These are phyloP conservation scores for Calephelis nemesis DNA, from an alignment of 1,140 invertebrate species.

Conservation along the genomic window DNA sequence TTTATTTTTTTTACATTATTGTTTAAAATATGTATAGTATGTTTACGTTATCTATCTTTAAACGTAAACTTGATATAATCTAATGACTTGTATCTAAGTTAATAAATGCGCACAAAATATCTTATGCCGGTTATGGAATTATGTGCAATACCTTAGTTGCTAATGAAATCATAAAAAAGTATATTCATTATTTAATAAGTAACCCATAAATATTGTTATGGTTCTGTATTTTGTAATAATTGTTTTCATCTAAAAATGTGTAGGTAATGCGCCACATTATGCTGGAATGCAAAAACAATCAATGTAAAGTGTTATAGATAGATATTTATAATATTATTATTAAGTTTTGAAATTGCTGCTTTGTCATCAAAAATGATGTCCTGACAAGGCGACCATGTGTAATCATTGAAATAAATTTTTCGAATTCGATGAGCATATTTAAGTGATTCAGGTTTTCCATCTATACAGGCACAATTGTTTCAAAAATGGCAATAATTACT, in stretches of 20 bases:
- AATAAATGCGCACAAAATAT: conserved; percentile 9
- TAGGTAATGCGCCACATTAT: conserved; percentile 13
- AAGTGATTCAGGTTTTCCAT: too few relatives aligned
- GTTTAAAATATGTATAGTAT: too few relatives aligned
- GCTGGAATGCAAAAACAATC: conserved; percentile 3
- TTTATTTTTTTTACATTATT: too few relatives aligned
- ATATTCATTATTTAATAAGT: conserved; percentile 5
- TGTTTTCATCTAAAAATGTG: conserved; percentile 1
- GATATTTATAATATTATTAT: conserved; percentile 12
- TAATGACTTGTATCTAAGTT: neutral
- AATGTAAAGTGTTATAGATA: conserved; percentile 14
- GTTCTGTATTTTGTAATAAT: neutral
- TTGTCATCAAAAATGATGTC: neutral
- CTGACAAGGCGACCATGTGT: neutral
- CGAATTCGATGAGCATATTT: too few relatives aligned
- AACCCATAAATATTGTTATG: conserved; percentile 7
- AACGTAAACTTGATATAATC: conserved; percentile 7
- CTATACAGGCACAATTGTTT: too few relatives aligned
- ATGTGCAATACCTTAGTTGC: conserved; percentile 10
- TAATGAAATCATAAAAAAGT: neutral
- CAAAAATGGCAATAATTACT: too few relatives aligned
- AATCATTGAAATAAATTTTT: neutral
- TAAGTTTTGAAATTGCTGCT: conserved; percentile 12
- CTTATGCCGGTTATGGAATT: conserved; percentile 8
- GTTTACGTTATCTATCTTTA: neutral